phyloP scores from a whole-genome alignment of 2,113 vertebrate genomes.

The Potamarius usumacintae region DNA sequence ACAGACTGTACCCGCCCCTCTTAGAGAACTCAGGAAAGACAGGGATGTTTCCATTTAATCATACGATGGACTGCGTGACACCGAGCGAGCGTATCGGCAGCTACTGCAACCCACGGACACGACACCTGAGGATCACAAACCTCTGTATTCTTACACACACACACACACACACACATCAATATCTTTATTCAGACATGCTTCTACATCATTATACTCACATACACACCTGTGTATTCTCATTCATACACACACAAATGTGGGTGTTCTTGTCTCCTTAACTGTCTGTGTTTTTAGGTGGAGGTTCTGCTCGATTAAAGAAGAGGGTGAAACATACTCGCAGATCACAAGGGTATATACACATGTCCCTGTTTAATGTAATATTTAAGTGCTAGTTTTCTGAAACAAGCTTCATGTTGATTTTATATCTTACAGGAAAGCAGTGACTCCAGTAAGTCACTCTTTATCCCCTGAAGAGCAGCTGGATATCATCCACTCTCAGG shows the following conservation, averaged over 20 bases:
- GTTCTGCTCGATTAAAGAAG: constrained; percentile 55
- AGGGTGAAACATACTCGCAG: constrained; percentile 55
- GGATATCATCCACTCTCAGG: constrained; percentile 73
- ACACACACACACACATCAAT: neutral
- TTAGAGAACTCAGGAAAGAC: neutral
- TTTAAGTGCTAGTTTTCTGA: constrained; percentile 25
- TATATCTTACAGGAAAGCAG: neutral
- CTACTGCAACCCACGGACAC: neutral
- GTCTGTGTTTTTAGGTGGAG: constrained; percentile 58
- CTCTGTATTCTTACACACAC: neutral
- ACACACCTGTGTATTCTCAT: neutral
- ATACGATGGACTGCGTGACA: neutral
- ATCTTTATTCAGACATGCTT: no score
- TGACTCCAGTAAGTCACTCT: constrained; percentile 62
- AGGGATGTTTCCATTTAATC: neutral
- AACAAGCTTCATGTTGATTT: neutral
- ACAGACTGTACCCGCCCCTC: constrained; percentile 8
- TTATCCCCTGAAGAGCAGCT: constrained; percentile 83
- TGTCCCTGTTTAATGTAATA: neutral
- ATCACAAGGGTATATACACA: neutral
- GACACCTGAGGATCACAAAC: constrained; percentile 14
- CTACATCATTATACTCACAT: neutral
- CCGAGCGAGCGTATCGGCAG: neutral
- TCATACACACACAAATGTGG: neutral
- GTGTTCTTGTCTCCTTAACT: constrained; percentile 57